Conservation (phyloP, 2,113 vertebrate genomes). For the Engystomops pustulosus region DNA sequence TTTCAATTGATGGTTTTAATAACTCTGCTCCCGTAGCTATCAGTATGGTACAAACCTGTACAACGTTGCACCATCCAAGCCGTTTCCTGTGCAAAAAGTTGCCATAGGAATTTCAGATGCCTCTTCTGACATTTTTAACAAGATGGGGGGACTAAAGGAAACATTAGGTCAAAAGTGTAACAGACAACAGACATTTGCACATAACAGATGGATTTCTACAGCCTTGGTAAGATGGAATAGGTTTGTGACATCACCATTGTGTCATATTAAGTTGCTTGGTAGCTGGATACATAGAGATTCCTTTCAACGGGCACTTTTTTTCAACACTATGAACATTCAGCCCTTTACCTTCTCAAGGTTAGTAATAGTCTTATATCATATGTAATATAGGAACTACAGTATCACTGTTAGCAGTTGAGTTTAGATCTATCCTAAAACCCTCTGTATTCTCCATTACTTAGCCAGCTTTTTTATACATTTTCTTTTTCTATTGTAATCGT, state of each 20-base stretch:
- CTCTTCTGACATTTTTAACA: background rate
- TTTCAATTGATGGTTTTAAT: too few relatives aligned
- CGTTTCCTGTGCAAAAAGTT: background rate
- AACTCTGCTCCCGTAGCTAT: background rate
- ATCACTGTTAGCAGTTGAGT: too few relatives aligned
- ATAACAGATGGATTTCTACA: too few relatives aligned
- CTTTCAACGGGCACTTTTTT: too few relatives aligned
- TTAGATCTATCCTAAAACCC: too few relatives aligned
- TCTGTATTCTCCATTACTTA: too few relatives aligned
- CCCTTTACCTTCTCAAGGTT: background rate
- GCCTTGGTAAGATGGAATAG: background rate
- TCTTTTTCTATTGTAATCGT: too few relatives aligned
- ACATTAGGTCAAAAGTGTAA: background rate
- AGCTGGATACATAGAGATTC: background rate
- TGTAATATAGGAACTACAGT: too few relatives aligned
- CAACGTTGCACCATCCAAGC: background rate
- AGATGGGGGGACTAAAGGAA: background rate
- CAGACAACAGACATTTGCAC: too few relatives aligned
- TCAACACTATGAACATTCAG: too few relatives aligned
- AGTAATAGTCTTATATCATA: too few relatives aligned
- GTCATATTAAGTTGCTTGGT: background rate
- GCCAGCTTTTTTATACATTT: too few relatives aligned
- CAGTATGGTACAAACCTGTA: slow-evolving; percentile 5
- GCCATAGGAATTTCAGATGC: background rate
- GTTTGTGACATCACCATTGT: background rate